A percentile compares a stretch with the other conserved stretches of the same genome.
Conservation (phyloP, 92 coral and sea anemone genomes). For the Actinostola sp. region DNA sequence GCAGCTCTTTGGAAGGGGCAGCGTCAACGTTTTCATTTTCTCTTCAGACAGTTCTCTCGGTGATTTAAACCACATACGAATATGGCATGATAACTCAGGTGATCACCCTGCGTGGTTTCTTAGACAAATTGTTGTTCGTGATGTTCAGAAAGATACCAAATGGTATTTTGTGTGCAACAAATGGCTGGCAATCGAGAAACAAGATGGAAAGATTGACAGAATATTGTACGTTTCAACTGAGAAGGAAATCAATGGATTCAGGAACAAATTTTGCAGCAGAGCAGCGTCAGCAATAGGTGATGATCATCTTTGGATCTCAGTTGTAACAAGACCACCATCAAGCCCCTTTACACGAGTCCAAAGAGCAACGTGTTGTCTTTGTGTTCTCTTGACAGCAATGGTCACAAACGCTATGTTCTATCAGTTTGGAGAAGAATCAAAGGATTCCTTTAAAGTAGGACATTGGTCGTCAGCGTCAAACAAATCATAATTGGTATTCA, state of each 20-base stretch:
- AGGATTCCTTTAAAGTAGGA: constrained; percentile 76
- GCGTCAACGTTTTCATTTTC: constrained; percentile 74
- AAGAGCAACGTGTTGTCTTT: constrained; percentile 90
- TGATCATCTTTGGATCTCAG: constrained; percentile 96
- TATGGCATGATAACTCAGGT: constrained; percentile 96
- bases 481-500: constrained; percentile 88
- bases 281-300: constrained; percentile 86
- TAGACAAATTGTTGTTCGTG: constrained; percentile 75
- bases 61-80: constrained; percentile 75
- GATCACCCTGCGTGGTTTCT: constrained; percentile 92
- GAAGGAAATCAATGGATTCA: constrained; percentile 78
- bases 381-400: constrained; percentile 87
- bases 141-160: constrained; percentile 62
- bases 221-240: constrained; percentile 71
- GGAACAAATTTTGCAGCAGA: constrained; percentile 81
- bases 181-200: constrained; percentile 93
- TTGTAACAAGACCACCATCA: constrained; percentile 89
- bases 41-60: constrained; percentile 67
- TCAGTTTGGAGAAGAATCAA: constrained; percentile 79
- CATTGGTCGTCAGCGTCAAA: constrained; percentile 69
- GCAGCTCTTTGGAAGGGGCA: constrained; percentile 85
- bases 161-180: constrained; percentile 88
- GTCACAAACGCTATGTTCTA: constrained; percentile 96
- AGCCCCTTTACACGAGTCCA: constrained; percentile 97
- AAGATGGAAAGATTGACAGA: constrained; percentile 87